Evolutionary conservation across 2,113 vertebrate genomes (phyloP).

Genomic region (Zosterops pallidus): DNA sequence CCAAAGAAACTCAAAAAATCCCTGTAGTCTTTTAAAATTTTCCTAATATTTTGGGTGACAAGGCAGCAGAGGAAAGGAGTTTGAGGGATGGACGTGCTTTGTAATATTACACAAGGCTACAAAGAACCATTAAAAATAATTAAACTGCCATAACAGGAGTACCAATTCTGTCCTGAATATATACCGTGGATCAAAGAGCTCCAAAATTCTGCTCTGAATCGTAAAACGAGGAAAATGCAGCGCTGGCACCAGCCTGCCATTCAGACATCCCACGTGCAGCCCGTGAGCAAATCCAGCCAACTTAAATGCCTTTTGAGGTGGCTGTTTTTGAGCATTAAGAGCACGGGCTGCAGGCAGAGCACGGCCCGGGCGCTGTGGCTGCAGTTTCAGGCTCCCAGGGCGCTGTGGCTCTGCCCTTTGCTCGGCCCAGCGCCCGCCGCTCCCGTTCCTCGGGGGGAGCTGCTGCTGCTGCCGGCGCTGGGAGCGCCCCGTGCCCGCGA

Average conservation of each 20-base stretch:
- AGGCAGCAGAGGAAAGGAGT: neutral
- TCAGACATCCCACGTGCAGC: neutral
- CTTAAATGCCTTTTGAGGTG: neutral
- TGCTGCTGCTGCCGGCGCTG: rapidly evolving
- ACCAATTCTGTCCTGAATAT: neutral
- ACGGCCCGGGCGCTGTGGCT: rapidly evolving
- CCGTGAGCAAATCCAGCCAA: neutral
- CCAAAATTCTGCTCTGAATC: neutral
- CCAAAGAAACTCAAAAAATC: neutral
- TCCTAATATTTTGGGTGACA: neutral
- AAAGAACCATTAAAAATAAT: neutral
- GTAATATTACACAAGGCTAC: neutral
- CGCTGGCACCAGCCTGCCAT: neutral
- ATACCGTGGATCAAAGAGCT: neutral
- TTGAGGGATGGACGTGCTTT: neutral
- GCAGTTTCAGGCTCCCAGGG: neutral
- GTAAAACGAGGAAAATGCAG: neutral
- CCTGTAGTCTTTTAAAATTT: neutral
- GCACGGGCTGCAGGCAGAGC: rapidly evolving
- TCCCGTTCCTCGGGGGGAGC: neutral
- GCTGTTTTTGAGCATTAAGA: neutral
- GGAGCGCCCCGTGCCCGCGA: rapidly evolving
- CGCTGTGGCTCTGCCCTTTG: too few relatives aligned
- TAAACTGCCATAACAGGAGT: neutral
- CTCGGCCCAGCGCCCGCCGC: rapidly evolving